Conservation (phyloP, 2,888 invertebrate genomes). For the Napeogenes inachia region DNA sequence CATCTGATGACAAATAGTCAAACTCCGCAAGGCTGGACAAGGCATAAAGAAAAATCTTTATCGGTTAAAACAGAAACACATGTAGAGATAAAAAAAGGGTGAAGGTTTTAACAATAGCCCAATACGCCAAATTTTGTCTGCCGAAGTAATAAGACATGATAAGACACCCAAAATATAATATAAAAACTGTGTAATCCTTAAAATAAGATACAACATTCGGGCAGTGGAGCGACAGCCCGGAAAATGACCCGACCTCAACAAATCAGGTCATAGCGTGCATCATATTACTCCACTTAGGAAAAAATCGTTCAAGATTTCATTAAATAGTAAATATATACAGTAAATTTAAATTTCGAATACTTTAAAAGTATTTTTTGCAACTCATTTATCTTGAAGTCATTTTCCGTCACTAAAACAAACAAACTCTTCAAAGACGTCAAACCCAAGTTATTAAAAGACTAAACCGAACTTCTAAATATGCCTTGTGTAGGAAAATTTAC, state of each 20-base stretch:
- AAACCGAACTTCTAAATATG: constrained; percentile 1
- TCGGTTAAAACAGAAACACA: no score
- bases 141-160: no score
- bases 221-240: constrained; percentile 10
- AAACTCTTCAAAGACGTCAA: constrained; percentile 7
- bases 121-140: no score
- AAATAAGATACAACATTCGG: constrained; percentile 6
- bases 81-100: no score
- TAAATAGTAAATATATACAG: no score
- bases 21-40: no score
- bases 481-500: constrained; percentile 9
- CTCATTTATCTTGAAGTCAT: not conserved
- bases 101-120: no score
- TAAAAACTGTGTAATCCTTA: not conserved
- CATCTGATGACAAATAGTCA: no score
- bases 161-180: no score
- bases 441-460: constrained; percentile 5
- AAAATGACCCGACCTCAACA: constrained; percentile 10
- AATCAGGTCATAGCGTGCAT: constrained; percentile 9
- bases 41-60: no score
- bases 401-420: not conserved
- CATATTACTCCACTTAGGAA: constrained; percentile 8
- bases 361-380: no score
- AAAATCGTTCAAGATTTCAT: constrained; percentile 9
- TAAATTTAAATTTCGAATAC: no score